Evolutionary conservation across 2,113 vertebrate species (phyloP), one percentile per base, ranked within the genome.

Genomic region (Eretmodus cyanostictus): DNA sequence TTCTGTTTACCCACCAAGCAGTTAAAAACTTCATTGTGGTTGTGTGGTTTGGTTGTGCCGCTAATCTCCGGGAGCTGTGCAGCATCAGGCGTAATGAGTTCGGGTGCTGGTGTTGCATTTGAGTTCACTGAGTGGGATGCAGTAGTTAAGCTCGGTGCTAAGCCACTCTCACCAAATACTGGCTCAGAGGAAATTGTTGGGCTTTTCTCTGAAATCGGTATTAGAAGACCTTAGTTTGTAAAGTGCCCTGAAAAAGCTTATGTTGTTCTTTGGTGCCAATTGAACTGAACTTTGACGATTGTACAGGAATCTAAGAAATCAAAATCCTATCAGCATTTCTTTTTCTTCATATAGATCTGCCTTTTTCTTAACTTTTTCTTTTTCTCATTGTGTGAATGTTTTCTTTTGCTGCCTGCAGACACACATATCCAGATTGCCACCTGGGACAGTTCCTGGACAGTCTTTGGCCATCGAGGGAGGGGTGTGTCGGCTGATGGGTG

Each of bases 381-480:
- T 22, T 22, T 68, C 34, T 89, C 61, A 76, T 82, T 80, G 27
- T 71, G 49, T 63, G 7, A 38, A 10, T 82, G 22, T 91, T 90
- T 11, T 80, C 29, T 83, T 87, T 81, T 95, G 47, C 93, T 82
- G 85, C 81, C 94, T 94, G 80, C 97, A 99, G 99, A 99, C 99
- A 82, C 99, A 99, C 95, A 99, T 99, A 97, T 99, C 99, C 87
- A 98, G 99, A 94, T 97, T 99, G 90, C 98, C 99, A 89, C 97
- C 98, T 0, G 98, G 98, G 81, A 98, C 98, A 0, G 97, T 99
- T 90, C 98, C 98, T 17, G 99, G 99, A 91, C 98, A 99, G 95
- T 99, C 98, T 0, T 96, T 99, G 93, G 99, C 99, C n/a, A 99
- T 99, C 40, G 99, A 99, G 97, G 99, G 99, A 91, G 99, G 99